Evolutionary conservation across 2,888 invertebrate genomes (phyloP).

Genomic region (Cyclophora punctaria): DNA sequence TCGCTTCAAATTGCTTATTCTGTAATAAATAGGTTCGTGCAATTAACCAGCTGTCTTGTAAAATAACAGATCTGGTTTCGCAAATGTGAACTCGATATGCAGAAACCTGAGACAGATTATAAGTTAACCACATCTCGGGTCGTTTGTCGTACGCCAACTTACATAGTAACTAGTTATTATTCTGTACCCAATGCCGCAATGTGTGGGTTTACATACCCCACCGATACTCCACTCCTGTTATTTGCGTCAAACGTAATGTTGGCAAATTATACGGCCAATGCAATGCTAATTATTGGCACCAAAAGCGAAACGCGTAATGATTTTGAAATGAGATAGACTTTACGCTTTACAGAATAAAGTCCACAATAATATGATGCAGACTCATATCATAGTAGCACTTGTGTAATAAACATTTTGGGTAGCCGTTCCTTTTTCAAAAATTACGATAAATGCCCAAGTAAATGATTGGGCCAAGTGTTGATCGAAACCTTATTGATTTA

Average conservation of each 20-base stretch:
- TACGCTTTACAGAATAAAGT: no score
- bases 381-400: no score
- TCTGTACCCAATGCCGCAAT: constrained; percentile 17
- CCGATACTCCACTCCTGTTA: constrained; percentile 56
- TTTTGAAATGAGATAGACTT: no score
- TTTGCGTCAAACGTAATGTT: constrained; percentile 56
- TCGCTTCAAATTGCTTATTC: constrained; percentile 16
- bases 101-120: constrained; percentile 59
- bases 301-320: constrained; percentile 21
- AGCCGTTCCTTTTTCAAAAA: no score
- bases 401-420: no score
- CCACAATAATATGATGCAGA: no score
- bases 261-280: constrained; percentile 54
- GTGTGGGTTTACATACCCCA: constrained; percentile 37
- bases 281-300: constrained; percentile 44
- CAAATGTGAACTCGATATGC: constrained; percentile 52
- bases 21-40: constrained; percentile 29
- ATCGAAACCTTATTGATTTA: no score
- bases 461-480: no score
- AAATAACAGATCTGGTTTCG: constrained; percentile 39
- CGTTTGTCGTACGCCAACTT: constrained; percentile 59
- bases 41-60: constrained; percentile 41
- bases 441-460: no score
- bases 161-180: constrained; percentile 16
- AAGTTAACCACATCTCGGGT: constrained; percentile 39